Base-by-base conservation (phyloP, 2,113 vertebrate species). In the Pungitius pungitius region DNA sequence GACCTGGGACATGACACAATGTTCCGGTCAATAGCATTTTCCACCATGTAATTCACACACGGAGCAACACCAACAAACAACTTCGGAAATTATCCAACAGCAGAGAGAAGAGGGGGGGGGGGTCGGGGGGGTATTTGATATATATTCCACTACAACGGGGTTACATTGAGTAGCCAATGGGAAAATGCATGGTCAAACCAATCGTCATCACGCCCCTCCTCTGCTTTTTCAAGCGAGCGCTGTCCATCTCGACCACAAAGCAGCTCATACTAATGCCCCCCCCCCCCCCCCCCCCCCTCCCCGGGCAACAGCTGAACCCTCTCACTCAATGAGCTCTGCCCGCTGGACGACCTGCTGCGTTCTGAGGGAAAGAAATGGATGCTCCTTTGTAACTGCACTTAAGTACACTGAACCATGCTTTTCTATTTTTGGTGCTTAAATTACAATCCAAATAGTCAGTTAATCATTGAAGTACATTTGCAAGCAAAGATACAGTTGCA, bases 241-340 rank as follows among this genome's bases (percentile, higher is more conserved):
- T 64, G 71, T 83, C 43, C 26, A 20, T 82, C 76, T 77, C 56
- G 26, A 47, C 67, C 63, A 63, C 76, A 75, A 68, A 78, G 72
- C 75, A 73, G 70, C 75, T 71, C 64, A 26, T 70, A 24, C 64
- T 75, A 82, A 88, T 82, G 70, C 77, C 66, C 68, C 75, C 30
- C 33, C 33, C 33, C 33, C 33, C 33, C 33, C 33, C 30, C 2
- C 30, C 30, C 30, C 30, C 30, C 30, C 2, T 5, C 30, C 77
- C 64, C 15, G 49, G 57, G 64, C 79, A 74, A 73, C 76, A 71
- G 81, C 77, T 85, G 78, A 84, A 89, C 77, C 51, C 39, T 62
- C 55, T 64, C 72, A 43, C 80, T 70, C 70, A 51, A 30, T 61
- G 75, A 77, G 55, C 56, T 72, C 59, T 65, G 55, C 69, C 47